Percentiles rank a stretch among this genome's conserved stretches.
Evolutionary conservation across 2,113 vertebrate species (phyloP).

Genomic region (Ailurus styani): DNA sequence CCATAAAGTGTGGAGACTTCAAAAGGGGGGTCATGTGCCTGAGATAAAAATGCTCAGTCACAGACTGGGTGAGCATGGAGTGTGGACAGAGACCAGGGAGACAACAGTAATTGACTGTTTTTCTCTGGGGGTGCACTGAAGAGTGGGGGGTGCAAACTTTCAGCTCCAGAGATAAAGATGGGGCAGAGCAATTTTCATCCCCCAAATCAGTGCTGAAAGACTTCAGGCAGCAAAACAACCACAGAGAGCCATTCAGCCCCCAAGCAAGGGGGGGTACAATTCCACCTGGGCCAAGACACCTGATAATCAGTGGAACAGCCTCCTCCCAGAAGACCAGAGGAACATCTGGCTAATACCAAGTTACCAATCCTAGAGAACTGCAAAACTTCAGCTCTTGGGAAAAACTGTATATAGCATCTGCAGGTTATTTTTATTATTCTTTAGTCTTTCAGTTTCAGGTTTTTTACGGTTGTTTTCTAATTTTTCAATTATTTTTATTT

Average conservation of each 20-base stretch:
- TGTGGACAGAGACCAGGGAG: not conserved
- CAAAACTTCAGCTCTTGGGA: not conserved
- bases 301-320: not conserved
- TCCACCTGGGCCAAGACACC: not conserved
- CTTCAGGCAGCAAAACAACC: not conserved
- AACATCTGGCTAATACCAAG: not conserved
- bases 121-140: not conserved
- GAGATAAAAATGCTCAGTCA: not conserved
- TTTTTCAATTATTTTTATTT: not conserved
- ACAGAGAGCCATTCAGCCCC: not conserved
- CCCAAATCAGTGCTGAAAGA: not conserved
- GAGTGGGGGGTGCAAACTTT: not conserved
- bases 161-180: not conserved
- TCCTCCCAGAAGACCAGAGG: too few relatives aligned
- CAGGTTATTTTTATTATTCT: not conserved
- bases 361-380: not conserved
- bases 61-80: not conserved
- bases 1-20: not conserved
- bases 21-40: not conserved
- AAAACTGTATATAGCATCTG: not conserved
- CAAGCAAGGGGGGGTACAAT: not conserved
- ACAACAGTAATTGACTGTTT: not conserved
- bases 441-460: not conserved
- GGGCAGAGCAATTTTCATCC: not conserved
- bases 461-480: not conserved